A percentile compares a stretch with the other conserved stretches of the same genome.
Evolutionary conservation across 2,797 vertebrate genomes (phyloP).

Genomic region (Myripristis jacobus): DNA sequence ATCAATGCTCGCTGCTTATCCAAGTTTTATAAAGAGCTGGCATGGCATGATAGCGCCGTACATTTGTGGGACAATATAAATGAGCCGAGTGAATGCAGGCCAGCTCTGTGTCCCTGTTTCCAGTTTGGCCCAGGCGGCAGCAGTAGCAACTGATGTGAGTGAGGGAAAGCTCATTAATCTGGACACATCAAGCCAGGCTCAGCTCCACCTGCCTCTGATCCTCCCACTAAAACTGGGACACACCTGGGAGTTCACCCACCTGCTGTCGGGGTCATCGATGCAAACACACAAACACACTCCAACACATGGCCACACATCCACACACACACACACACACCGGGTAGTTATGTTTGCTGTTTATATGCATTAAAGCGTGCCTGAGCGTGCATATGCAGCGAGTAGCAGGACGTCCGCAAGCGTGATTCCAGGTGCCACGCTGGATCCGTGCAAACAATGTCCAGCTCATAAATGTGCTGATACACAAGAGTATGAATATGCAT

Average conservation of each 20-base stretch:
- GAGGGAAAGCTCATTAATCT: constrained; percentile 82
- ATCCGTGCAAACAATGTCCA: constrained; percentile 9
- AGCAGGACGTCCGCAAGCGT: constrained; percentile 3
- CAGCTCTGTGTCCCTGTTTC: constrained; percentile 74
- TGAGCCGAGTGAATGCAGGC: constrained; percentile 59
- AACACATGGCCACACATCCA: constrained; percentile 25
- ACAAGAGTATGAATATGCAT: constrained; percentile 31
- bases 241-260: constrained; percentile 82
- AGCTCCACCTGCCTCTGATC: constrained; percentile 79
- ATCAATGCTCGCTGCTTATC: constrained; percentile 54
- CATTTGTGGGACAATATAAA: constrained; percentile 69
- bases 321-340: neutral
- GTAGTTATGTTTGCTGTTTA: constrained; percentile 5
- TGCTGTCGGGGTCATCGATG: constrained; percentile 74
- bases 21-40: constrained; percentile 56
- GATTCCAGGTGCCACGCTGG: constrained; percentile 28
- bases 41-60: constrained; percentile 45
- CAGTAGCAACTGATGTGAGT: constrained; percentile 73
- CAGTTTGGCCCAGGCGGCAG: constrained; percentile 62
- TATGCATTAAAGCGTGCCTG: neutral
- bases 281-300: constrained; percentile 54
- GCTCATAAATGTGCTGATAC: constrained; percentile 11
- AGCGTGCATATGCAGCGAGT: neutral
- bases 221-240: constrained; percentile 82
- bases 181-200: constrained; percentile 68